Evolutionary conservation across 2,888 invertebrate genomes (phyloP), one percentile per base, ranked within the genome.

Genomic region (Ophion ellenae): DNA sequence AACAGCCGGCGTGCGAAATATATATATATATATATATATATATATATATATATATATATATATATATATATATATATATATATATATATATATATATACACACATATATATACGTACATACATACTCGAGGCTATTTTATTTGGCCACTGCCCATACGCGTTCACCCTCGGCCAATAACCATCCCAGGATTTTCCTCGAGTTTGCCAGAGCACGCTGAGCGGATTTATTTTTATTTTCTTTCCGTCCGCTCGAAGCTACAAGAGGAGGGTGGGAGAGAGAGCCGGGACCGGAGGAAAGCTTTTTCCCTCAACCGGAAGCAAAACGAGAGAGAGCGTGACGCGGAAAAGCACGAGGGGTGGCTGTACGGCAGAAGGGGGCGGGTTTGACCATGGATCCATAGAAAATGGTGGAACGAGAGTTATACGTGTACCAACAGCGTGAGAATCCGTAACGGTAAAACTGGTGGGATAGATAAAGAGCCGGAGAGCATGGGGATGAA

Each of bases 201-300:
- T 74, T 79, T 70, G 32, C 45, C 32, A 59, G 80, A 83, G 59
- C 71, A 75, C 70, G 66, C 75, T 28, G 47, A 69, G 61, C 64
- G 73, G 17, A 20, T 45, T 64, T 20, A 14, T 40, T 80, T 64
- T 64, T 45, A 59, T 69, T 24, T 57, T 32, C 53, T 28, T 17
- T n/a, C 20, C 36, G 57, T 36, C 24, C 32, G 7, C 17, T 40
- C 61, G 2, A 0, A 61, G 45, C 20, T 20, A 20, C 10, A 47
- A 57, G 74, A 14, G 84, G 85, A 85, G 86, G 87, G 87, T 85
- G 89, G 88, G 90, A 89, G 88, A 90, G 90, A 90, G 86, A 86
- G 86, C 84, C 85, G 85, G 83, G 88, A 86, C 86, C 86, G 85
- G 86, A 86, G 86, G 88, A 83, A 88, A 86, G 61, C 70, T 73